Conservation (phyloP, 2,888 invertebrate genomes). For the Trissolcus japonicus region DNA sequence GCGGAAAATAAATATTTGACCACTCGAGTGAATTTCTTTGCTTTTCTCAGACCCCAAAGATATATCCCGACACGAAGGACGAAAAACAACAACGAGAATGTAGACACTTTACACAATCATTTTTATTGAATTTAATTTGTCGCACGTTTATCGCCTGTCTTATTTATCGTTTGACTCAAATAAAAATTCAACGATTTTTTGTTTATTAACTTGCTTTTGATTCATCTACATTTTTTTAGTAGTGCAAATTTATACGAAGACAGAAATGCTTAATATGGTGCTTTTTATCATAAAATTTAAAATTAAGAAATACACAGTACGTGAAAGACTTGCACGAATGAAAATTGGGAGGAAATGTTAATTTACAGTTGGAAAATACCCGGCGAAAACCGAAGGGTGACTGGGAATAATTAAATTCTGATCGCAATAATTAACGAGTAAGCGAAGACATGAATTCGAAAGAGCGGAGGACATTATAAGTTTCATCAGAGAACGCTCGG, state of each 20-base stretch:
- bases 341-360: no score
- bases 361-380: no score
- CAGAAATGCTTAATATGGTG: no score
- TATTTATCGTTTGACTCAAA: background rate
- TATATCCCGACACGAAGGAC: constrained; percentile 18
- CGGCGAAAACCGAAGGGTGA: background rate
- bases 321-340: no score
- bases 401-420: constrained; percentile 39
- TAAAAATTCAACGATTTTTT: no score
- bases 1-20: constrained; percentile 55
- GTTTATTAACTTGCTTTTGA: no score
- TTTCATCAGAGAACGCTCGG: constrained; percentile 40
- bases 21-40: constrained; percentile 27
- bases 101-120: constrained; percentile 17
- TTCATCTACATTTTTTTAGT: no score
- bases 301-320: no score
- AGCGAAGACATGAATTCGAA: constrained; percentile 28
- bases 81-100: constrained; percentile 9
- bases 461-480: constrained; percentile 20
- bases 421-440: constrained; percentile 23
- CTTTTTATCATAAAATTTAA: no score
- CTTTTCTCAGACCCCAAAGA: constrained; percentile 13
- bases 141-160: background rate
- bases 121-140: constrained; percentile 14
- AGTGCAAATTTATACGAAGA: no score